Evolutionary conservation across 2,888 invertebrate species (phyloP), one percentile per base, ranked within the genome.

Genomic region (Agonopterix arenella): DNA sequence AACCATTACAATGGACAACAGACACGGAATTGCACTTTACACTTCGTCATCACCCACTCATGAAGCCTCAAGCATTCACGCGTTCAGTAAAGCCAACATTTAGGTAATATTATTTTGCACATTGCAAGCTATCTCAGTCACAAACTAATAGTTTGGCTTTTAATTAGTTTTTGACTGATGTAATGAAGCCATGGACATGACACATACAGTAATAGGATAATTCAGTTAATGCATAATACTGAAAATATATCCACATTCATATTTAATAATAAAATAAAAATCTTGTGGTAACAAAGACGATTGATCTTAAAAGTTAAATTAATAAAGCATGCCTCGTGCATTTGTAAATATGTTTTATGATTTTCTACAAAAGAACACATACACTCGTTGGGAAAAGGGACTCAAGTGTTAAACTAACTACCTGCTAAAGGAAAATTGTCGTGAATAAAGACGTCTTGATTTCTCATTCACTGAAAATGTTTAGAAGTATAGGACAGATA

Each of bases 41-140:
- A 72, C 76, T 79, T 80, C 83, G 85, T 84, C 84, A 80, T 70
- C 70, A 73, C 69, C 78, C 78, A 68, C 62, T 68, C 62, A 70
- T 58, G 54, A 68, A 76, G 74, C 73, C 57, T 56, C 45, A 70
- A 28, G 28, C 28, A 28, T 28, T 28, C 18, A 18, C 73, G 71
- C 73, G 58, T 59, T 59, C 56, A 53, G 55, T 59, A 55, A 54
- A 56, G 61, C 60, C 53, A 57, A 5, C 51, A 50, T 47, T 38
- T 52, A 36, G 51, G 48, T 54, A 38, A 36, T 38, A 36, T 8
- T 28, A 28, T 10, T 50, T 43, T 44, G 47, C 36, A 53, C 51
- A 47, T 47, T 50, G 46, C 51, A 54, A 56, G 54, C 53, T 40
- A 42, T 9, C 11, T 47, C 47, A 36, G 11, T 47, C 47, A 11